These are phyloP conservation scores for Dipus sagitta DNA, from an alignment of 2,797 vertebrate species.

Conservation along the genomic window DNA sequence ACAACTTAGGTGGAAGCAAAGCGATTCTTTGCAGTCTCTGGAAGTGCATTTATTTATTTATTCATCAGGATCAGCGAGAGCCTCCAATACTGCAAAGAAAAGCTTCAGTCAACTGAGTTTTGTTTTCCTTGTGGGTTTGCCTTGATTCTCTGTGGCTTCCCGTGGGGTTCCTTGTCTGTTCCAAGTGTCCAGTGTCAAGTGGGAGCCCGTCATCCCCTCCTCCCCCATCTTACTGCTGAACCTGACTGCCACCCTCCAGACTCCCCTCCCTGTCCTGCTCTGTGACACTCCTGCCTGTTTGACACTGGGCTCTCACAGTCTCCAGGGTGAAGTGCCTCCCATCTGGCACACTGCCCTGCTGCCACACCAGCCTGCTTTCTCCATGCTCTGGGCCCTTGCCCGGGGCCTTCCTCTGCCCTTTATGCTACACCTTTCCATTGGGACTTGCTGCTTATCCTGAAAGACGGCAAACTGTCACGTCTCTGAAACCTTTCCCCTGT, in stretches of 20 bases:
- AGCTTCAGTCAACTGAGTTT: constrained; percentile 68
- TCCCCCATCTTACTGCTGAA: not conserved
- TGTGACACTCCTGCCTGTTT: not conserved
- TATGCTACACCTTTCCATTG: not conserved
- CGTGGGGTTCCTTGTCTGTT: not conserved
- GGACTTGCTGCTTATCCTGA: not conserved
- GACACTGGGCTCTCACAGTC: not conserved
- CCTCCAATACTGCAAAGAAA: constrained; percentile 38
- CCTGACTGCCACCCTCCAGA: not conserved
- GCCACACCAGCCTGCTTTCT: not conserved
- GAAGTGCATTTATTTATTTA: constrained; percentile 65
- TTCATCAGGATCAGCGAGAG: constrained; percentile 69
- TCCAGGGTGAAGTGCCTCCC: not conserved
- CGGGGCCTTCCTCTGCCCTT: not conserved
- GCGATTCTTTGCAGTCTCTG: constrained; percentile 15
- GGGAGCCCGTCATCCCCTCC: not conserved
- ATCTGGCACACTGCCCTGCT: rapidly evolving
- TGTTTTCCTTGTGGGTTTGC: constrained; percentile 56
- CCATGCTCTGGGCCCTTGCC: not conserved
- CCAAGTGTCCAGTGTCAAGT: not conserved
- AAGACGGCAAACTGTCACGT: not conserved
- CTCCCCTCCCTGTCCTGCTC: not conserved
- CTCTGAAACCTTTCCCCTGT: not conserved
- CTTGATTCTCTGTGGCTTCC: not conserved
- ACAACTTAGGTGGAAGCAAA: not conserved